A percentile compares a stretch with the other conserved stretches of the same genome.
phyloP scores from a whole-genome alignment of 2,888 invertebrate genomes.

The Philopedon plagiatum region DNA sequence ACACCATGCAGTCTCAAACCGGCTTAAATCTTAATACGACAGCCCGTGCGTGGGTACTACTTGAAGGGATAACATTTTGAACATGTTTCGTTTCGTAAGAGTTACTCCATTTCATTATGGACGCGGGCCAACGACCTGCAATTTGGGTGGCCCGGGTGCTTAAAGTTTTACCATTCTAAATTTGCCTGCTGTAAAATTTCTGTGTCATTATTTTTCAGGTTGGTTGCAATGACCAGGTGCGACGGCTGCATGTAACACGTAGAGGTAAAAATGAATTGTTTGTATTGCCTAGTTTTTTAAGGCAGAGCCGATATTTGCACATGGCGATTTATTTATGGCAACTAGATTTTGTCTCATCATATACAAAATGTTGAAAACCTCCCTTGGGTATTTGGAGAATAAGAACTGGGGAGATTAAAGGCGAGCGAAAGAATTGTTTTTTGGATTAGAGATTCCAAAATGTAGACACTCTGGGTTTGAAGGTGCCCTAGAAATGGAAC shows the following conservation, averaged over 20 bases:
- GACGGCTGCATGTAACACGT: not conserved
- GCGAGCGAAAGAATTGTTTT: too few species aligned
- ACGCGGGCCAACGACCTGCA: constrained; percentile 27
- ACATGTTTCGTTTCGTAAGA: constrained; percentile 23
- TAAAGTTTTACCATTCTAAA: constrained; percentile 25
- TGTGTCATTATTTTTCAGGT: constrained; percentile 16
- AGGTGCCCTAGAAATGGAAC: too few species aligned
- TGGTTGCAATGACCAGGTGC: not conserved
- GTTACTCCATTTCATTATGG: constrained; percentile 11
- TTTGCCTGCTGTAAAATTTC: constrained; percentile 5
- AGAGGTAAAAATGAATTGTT: not conserved
- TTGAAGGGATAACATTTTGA: constrained; percentile 14
- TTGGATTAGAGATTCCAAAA: too few species aligned
- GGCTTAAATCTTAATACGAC: not conserved
- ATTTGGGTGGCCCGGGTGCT: constrained; percentile 23
- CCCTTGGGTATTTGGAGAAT: too few species aligned
- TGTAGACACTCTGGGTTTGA: too few species aligned
- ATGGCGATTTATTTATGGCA: too few species aligned
- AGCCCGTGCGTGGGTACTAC: constrained; percentile 15
- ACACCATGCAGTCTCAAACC: not conserved
- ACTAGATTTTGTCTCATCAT: too few species aligned
- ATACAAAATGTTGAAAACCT: too few species aligned
- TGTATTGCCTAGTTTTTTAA: too few species aligned
- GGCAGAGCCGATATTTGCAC: too few species aligned
- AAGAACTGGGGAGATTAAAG: too few species aligned